phyloP scores from a whole-genome alignment of 2,797 vertebrate genomes.

The Meriones psammophilus region DNA sequence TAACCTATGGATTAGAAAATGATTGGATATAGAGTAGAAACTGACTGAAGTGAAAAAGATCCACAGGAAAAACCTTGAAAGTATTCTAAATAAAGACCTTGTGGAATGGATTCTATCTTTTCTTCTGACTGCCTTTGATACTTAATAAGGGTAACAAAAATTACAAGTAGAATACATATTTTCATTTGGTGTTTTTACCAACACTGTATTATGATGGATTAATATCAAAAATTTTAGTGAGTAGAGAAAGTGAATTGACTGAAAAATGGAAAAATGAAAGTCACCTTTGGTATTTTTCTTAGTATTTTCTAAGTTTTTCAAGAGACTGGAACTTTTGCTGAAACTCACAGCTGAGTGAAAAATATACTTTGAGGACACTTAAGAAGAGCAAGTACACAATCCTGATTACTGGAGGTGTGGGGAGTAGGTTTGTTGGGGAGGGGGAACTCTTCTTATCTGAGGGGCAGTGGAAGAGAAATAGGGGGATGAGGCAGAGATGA shows the following conservation, averaged over 20 bases:
- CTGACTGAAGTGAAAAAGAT: not conserved
- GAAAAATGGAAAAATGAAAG: not conserved
- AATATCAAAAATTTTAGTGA: not conserved
- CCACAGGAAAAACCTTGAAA: not conserved
- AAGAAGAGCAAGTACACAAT: no score
- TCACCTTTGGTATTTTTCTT: not conserved
- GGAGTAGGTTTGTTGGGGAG: no score
- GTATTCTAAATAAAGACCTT: not conserved
- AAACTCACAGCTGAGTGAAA: not conserved
- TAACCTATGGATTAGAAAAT: not conserved
- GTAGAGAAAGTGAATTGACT: not conserved
- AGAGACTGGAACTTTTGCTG: not conserved
- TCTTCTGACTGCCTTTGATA: not conserved
- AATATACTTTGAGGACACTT: not conserved
- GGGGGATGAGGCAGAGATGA: no score
- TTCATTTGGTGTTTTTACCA: not conserved
- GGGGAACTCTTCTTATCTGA: no score
- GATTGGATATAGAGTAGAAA: not conserved
- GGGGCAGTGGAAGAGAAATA: no score
- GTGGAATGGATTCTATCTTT: not conserved
- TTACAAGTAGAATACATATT: not conserved
- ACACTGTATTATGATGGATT: not conserved
- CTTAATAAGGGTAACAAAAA: not conserved
- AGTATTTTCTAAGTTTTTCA: not conserved
- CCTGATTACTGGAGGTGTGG: no score